phyloP scores from a whole-genome alignment of 1,140 invertebrate genomes.

The Penaeus indicus region DNA sequence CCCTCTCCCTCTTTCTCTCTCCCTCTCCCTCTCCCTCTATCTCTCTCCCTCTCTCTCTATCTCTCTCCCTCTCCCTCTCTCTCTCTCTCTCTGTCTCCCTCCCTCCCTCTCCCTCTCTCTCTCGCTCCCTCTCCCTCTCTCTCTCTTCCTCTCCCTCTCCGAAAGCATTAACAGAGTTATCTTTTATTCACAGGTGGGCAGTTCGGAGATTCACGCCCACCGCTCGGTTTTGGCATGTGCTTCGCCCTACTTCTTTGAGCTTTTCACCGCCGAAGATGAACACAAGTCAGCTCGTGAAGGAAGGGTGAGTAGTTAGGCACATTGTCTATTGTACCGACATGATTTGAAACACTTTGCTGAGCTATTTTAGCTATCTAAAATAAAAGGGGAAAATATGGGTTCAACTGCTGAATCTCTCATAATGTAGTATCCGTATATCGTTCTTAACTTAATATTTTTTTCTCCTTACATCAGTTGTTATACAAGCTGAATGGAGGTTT shows the following conservation, averaged over 20 bases:
- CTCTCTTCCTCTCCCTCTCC: not conserved
- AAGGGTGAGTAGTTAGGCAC: slow-evolving; percentile 36
- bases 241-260: slow-evolving; percentile 83
- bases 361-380: not conserved
- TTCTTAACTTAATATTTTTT: not conserved
- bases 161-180: not conserved
- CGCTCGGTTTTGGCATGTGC: slow-evolving; percentile 82
- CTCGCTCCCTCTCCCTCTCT: not conserved
- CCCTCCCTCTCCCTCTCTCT: not conserved
- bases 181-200: slow-evolving; percentile 74
- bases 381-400: not conserved
- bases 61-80: too few relatives aligned
- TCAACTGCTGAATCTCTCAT: not conserved
- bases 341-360: not conserved
- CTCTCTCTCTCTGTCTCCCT: too few relatives aligned
- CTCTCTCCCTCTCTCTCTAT: too few relatives aligned
- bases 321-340: too few relatives aligned
- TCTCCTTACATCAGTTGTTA: slow-evolving; percentile 69
- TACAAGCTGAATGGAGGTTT: slow-evolving; percentile 80
- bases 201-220: slow-evolving; percentile 82
- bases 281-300: slow-evolving; percentile 64
- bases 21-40: too few relatives aligned
- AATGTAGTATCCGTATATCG: too few relatives aligned
- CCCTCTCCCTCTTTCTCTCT: too few relatives aligned
- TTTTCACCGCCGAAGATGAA: slow-evolving; percentile 78